Percentiles rank a stretch among this genome's conserved stretches.
Evolutionary conservation across 2,797 vertebrate genomes (phyloP).

Genomic region (Hydrocynus forskahlii): DNA sequence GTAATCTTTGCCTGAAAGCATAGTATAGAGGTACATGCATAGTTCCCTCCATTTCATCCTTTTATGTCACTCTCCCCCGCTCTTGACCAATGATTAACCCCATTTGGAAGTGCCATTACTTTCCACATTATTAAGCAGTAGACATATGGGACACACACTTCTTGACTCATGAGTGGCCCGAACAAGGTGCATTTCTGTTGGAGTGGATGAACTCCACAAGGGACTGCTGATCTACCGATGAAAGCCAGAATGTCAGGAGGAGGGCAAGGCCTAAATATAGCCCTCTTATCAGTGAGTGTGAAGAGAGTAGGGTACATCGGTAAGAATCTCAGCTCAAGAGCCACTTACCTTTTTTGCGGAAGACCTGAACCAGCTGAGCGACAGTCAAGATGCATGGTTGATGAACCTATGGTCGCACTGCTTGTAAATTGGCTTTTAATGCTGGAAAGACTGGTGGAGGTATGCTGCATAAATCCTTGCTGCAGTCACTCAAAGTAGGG

Average conservation of each 20-base stretch:
- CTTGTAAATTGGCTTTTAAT: slow-evolving; percentile 3
- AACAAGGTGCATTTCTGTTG: not conserved
- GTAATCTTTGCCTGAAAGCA: not conserved
- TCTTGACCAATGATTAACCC: slow-evolving; percentile 3
- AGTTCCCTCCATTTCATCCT: slow-evolving; percentile 44
- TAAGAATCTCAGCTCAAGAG: not conserved
- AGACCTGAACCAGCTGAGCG: not conserved
- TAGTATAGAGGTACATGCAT: not conserved
- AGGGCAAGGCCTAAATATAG: slow-evolving; percentile 22
- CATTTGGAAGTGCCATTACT: not conserved
- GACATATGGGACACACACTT: not conserved
- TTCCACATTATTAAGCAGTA: not conserved
- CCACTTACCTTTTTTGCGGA: not conserved
- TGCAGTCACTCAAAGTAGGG: too few species aligned
- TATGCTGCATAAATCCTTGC: not conserved
- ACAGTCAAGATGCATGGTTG: not conserved
- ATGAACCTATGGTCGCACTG: not conserved
- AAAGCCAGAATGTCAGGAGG: slow-evolving; percentile 8
- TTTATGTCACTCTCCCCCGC: not conserved
- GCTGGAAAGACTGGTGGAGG: not conserved
- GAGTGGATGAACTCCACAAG: slow-evolving; percentile 15
- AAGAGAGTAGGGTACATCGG: not conserved
- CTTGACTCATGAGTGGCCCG: not conserved
- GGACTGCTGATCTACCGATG: not conserved
- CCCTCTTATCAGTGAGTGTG: slow-evolving; percentile 6